Evolutionary conservation across 2,888 invertebrate genomes (phyloP).

Genomic region (Drymonia ruficornis): DNA sequence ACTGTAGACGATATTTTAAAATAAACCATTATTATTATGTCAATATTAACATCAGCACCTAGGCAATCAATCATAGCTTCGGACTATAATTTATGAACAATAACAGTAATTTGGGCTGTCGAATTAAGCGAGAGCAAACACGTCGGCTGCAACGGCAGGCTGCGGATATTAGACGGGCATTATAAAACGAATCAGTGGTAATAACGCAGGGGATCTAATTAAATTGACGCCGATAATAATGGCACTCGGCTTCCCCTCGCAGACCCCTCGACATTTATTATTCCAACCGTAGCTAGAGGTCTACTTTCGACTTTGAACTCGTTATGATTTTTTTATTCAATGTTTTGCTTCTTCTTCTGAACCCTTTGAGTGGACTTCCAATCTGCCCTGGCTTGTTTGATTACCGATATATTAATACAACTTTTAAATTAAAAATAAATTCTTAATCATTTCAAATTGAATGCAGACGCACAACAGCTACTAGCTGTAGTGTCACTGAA

Average conservation of each 20-base stretch:
- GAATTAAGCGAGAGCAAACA: constrained; percentile 43
- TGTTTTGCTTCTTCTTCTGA: too few relatives aligned
- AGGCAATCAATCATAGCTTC: constrained; percentile 15
- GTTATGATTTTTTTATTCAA: background rate
- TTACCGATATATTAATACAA: too few relatives aligned
- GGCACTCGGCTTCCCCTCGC: constrained; percentile 73
- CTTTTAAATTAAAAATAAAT: too few relatives aligned
- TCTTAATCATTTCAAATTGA: too few relatives aligned
- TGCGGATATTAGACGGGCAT: constrained; percentile 71
- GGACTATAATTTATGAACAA: constrained; percentile 47
- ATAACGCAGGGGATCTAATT: constrained; percentile 82
- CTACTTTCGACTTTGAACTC: constrained; percentile 10
- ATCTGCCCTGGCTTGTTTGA: too few relatives aligned
- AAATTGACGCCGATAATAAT: constrained; percentile 84
- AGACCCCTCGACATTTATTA: constrained; percentile 81
- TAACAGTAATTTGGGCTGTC: constrained; percentile 55
- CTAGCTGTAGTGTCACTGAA: background rate
- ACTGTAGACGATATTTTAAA: constrained; percentile 13
- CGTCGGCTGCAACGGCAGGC: constrained; percentile 41
- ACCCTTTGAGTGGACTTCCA: too few relatives aligned
- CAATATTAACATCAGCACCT: constrained; percentile 5
- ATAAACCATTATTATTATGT: constrained; percentile 4
- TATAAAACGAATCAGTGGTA: constrained; percentile 82
- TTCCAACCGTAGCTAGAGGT: constrained; percentile 56
- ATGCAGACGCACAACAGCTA: too few relatives aligned